phyloP scores from a whole-genome alignment of 1,140 invertebrate species.

The Euwallacea similis region DNA sequence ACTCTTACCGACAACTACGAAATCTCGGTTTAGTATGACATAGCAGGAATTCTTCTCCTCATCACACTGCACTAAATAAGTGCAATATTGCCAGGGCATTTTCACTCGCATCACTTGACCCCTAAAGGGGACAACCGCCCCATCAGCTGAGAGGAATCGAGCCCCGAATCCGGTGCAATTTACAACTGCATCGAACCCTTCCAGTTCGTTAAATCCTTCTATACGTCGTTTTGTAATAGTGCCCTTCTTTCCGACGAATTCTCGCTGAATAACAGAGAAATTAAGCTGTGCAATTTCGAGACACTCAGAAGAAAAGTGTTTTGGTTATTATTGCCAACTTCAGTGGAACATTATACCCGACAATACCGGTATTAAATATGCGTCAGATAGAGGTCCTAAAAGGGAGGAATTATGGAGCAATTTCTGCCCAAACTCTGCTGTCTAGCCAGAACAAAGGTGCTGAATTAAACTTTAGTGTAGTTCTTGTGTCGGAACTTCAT shows the following conservation, averaged over 20 bases:
- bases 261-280: conserved; percentile 4
- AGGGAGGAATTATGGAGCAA: not conserved
- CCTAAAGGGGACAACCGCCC: conserved; percentile 62
- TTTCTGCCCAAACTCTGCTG: not conserved
- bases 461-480: conserved; percentile 6
- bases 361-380: not conserved
- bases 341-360: not conserved
- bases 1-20: conserved; percentile 66
- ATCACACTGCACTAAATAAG: conserved; percentile 59
- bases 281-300: too few species aligned
- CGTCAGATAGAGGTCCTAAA: not conserved
- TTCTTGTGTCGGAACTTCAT: conserved; percentile 3
- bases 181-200: conserved; percentile 66
- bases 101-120: conserved; percentile 69
- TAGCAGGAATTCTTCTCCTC: conserved; percentile 60
- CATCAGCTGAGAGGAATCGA: conserved; percentile 61
- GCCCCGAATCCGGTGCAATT: conserved; percentile 74
- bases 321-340: not conserved
- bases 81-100: conserved; percentile 66
- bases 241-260: conserved; percentile 6
- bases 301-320: too few species aligned
- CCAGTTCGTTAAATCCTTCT: conserved; percentile 57
- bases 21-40: conserved; percentile 72
- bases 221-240: conserved; percentile 55
- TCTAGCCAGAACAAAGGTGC: conserved; percentile 1